Percentiles rank a stretch among this genome's conserved stretches.
Conservation (phyloP, 2,113 vertebrate genomes). For the Origma solitaria region DNA sequence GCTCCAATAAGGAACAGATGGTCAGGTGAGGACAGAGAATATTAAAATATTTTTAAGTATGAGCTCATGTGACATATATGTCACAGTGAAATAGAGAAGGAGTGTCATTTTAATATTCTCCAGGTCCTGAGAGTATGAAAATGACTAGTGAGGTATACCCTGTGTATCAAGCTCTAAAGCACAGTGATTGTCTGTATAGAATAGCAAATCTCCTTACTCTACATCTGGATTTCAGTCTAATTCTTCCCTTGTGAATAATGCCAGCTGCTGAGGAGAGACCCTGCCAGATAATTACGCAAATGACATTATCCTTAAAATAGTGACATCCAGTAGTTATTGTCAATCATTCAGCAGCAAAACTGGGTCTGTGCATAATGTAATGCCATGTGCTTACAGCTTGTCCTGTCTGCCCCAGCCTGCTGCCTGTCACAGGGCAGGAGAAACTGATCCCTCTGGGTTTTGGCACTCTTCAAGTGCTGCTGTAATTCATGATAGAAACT, state of each 20-base stretch:
- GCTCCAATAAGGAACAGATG: not conserved
- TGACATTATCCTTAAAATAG: slow-evolving; percentile 32
- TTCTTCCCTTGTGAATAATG: slow-evolving; percentile 18
- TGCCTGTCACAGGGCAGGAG: slow-evolving; percentile 10
- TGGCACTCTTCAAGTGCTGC: not conserved
- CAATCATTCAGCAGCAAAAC: slow-evolving; percentile 20
- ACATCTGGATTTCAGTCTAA: slow-evolving; percentile 2
- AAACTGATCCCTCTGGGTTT: slow-evolving; percentile 3
- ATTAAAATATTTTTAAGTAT: not conserved
- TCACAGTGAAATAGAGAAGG: not conserved
- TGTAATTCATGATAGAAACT: slow-evolving; percentile 2
- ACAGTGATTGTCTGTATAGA: not conserved
- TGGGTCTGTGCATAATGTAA: not conserved
- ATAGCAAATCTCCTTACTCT: not conserved
- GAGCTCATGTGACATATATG: not conserved
- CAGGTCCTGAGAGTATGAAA: not conserved
- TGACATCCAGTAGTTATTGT: slow-evolving; percentile 32
- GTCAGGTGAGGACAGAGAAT: slow-evolving; percentile 14
- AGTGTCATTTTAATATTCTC: not conserved
- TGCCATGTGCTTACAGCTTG: not conserved
- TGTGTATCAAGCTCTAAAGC: not conserved
- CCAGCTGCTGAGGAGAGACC: not conserved
- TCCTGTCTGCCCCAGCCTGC: not conserved
- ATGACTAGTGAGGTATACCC: not conserved
- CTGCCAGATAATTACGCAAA: not conserved